Evolutionary conservation across 1,140 invertebrate species (phyloP).

Genomic region (Euborellia annulipes): DNA sequence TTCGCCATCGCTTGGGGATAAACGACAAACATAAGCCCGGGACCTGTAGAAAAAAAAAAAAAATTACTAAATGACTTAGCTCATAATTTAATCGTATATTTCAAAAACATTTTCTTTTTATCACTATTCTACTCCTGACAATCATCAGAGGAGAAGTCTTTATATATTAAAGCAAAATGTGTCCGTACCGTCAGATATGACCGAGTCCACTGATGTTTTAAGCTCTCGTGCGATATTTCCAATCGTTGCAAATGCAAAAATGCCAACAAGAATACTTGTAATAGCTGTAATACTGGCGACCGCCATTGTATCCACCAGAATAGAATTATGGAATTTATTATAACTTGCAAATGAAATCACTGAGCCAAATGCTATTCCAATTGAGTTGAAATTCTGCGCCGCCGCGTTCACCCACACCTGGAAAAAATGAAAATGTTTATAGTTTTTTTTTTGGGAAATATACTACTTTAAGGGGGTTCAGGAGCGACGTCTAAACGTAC

Average conservation of each 20-base stretch:
- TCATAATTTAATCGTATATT: too few relatives aligned
- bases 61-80: too few relatives aligned
- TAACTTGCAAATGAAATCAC: slow-evolving; percentile 93
- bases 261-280: slow-evolving; percentile 68
- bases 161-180: too few relatives aligned
- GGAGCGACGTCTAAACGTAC: too few relatives aligned
- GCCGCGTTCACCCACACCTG: slow-evolving; percentile 82
- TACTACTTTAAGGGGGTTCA: too few relatives aligned
- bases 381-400: slow-evolving; percentile 84
- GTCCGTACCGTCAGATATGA: slow-evolving; percentile 65
- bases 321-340: slow-evolving; percentile 82
- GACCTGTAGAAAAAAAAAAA: too few relatives aligned
- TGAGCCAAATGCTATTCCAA: slow-evolving; percentile 80
- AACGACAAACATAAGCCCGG: too few relatives aligned
- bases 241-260: slow-evolving; percentile 75
- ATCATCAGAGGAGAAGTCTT: too few relatives aligned
- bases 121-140: too few relatives aligned
- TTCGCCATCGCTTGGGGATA: too few relatives aligned
- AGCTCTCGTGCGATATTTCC: slow-evolving; percentile 73
- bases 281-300: slow-evolving; percentile 67
- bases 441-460: too few relatives aligned
- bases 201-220: slow-evolving; percentile 54
- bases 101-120: too few relatives aligned
- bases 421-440: slow-evolving; percentile 14
- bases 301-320: slow-evolving; percentile 67